A percentile compares a stretch with the other conserved stretches of the same genome.
Conservation (phyloP, 2,113 vertebrate species). For the Rhinopomastus cyanomelas region DNA sequence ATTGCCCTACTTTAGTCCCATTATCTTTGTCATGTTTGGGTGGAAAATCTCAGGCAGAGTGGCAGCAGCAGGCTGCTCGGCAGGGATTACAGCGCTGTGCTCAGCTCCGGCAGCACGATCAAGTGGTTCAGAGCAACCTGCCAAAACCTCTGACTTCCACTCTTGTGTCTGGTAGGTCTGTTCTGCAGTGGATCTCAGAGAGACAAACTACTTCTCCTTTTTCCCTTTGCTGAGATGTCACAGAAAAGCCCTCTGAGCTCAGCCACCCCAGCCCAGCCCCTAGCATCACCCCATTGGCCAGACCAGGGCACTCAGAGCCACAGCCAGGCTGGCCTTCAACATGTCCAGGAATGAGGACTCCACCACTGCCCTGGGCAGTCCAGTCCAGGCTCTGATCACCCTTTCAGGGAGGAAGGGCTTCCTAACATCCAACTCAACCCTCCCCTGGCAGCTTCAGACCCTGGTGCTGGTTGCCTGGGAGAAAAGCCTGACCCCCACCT, state of each 20-base stretch:
- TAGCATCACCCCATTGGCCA: too few species aligned
- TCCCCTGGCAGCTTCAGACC: too few species aligned
- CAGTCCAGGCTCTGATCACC: too few species aligned
- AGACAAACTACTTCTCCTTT: neutral
- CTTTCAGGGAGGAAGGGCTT: too few species aligned
- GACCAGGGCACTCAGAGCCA: too few species aligned
- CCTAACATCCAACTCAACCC: too few species aligned
- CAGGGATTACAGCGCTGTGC: neutral
- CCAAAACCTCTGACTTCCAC: neutral
- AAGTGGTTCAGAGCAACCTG: neutral
- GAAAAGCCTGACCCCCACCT: too few species aligned
- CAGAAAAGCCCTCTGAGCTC: neutral
- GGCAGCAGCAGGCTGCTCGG: neutral
- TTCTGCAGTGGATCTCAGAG: neutral
- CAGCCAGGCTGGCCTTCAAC: too few species aligned
- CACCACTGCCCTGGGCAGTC: too few species aligned
- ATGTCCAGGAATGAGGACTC: too few species aligned
- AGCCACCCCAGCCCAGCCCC: too few species aligned
- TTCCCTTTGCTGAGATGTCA: neutral
- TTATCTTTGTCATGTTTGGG: constrained; percentile 43
- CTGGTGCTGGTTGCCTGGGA: too few species aligned
- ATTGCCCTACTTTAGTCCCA: neutral
- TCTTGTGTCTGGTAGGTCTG: neutral
- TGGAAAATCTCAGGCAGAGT: constrained; percentile 18
- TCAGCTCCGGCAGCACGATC: neutral